Percentiles rank a stretch among this genome's conserved stretches.
phyloP scores from a whole-genome alignment of 30 jellyfish, hydroid and myxozoan species.

The Pseudorhiza aurosa region DNA sequence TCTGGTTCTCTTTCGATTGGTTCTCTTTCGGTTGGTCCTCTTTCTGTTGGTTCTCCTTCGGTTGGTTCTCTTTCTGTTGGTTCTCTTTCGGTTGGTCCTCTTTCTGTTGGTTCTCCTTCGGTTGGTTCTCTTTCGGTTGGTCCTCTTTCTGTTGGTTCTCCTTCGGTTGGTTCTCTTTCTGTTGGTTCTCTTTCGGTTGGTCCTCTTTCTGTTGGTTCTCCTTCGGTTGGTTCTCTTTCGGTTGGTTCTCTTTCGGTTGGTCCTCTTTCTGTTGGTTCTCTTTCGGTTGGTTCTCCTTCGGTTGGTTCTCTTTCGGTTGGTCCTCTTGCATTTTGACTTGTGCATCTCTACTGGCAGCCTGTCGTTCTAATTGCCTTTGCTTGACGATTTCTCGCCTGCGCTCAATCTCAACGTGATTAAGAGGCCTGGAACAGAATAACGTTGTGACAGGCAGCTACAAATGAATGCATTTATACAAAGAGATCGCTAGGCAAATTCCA shows the following conservation, averaged over 20 bases:
- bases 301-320: not conserved
- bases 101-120: not conserved
- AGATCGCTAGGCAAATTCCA: no score
- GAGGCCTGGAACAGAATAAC: constrained; percentile 73
- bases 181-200: constrained; percentile 12
- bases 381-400: constrained; percentile 78
- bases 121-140: not conserved
- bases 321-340: not conserved
- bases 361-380: constrained; percentile 63
- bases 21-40: not conserved
- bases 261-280: not conserved
- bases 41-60: not conserved
- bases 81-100: constrained; percentile 1
- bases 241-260: not conserved
- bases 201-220: not conserved
- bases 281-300: not conserved
- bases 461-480: no score
- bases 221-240: not conserved
- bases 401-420: constrained; percentile 73
- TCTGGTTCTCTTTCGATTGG: not conserved
- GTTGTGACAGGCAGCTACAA: no score
- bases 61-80: not conserved
- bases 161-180: no score
- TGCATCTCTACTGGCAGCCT: constrained; percentile 23
- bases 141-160: not conserved